These are phyloP conservation scores for Torymus auratus DNA, from an alignment of 2,888 invertebrate genomes.

Conservation along the genomic window DNA sequence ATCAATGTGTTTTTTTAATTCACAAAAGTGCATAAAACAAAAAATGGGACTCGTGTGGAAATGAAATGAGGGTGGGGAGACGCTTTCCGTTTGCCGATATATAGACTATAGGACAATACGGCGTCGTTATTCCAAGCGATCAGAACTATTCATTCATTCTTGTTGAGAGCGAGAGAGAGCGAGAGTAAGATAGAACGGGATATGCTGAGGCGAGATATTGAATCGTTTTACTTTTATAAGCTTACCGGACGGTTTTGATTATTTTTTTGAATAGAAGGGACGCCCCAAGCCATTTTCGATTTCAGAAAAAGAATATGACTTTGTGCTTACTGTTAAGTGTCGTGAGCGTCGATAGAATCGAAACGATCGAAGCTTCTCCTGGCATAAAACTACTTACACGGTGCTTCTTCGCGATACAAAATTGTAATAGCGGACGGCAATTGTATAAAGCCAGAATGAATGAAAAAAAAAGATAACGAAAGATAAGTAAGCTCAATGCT, in stretches of 20 bases:
- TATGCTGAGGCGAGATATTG: constrained; percentile 55
- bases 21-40: constrained; percentile 57
- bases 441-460: constrained; percentile 22
- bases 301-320: constrained; percentile 44
- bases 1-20: constrained; percentile 58
- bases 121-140: constrained; percentile 63
- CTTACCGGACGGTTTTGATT: constrained; percentile 65
- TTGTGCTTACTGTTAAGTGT: constrained; percentile 51
- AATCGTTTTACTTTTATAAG: constrained; percentile 67
- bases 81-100: constrained; percentile 56
- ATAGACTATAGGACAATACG: constrained; percentile 65
- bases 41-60: constrained; percentile 40
- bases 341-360: constrained; percentile 50
- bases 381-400: constrained; percentile 51
- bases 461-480: constrained; percentile 13
- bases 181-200: constrained; percentile 8
- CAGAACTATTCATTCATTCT: constrained; percentile 65
- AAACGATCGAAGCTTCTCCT: constrained; percentile 51
- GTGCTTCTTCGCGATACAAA: constrained; percentile 37
- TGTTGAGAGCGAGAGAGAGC: constrained; percentile 51
- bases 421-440: constrained; percentile 5
- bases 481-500: too few species aligned
- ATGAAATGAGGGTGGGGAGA: background rate
- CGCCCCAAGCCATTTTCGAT: constrained; percentile 57
- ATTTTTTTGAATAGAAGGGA: constrained; percentile 61